Base-by-base conservation (phyloP, 2,113 vertebrate genomes). In the Aix galericulata region DNA sequence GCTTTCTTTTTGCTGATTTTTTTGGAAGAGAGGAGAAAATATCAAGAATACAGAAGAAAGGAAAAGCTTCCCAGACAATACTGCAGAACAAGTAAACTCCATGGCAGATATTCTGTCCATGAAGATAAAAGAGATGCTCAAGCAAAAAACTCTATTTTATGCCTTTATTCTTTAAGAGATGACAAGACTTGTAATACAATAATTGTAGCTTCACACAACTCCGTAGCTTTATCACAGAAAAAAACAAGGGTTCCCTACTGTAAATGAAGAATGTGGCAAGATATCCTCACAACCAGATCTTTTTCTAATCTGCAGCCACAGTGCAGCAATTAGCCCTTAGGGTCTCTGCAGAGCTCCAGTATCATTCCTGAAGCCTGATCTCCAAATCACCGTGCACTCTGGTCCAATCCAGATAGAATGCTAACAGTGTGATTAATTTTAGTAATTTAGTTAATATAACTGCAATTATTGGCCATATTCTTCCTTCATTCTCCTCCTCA, bases 81-180 rank as follows among this genome's bases (percentile, higher is more conserved):
- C 13, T 0, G 1, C 4, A 1, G 72, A 92, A 92, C 75, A 93
- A 82, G 62, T 52, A 26, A 91, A 89, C 0, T 3, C 77, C n/a
- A 22, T 0, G 32, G 88, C 26, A 80, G 78, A 85, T 44, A 64
- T 1, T 56, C 64, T 46, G 58, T 48, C 44, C n/a, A 36, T 78
- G 66, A 91, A 89, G 77, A 95, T 79, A 87, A 91, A 95, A 91
- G 79, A 77, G 42, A 95, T 40, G 60, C 67, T 94, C 48, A 67
- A 76, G 67, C 13, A 87, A 68, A 68, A 92, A 73, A 53, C 84
- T 72, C 69, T 38, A 63, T 72, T 92, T 60, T 83, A 75, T 18
- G 1, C 58, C 44, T 62, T 89, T 91, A 72, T 72, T 73, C 80
- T 79, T 89, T 40, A 69, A 82, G 66, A 76, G 66, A 53, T 82